A percentile compares a stretch with the other conserved stretches of the same genome.
These are phyloP conservation scores for Myrmecobius fasciatus DNA, from an alignment of 2,113 vertebrate genomes.

Conservation along the genomic window DNA sequence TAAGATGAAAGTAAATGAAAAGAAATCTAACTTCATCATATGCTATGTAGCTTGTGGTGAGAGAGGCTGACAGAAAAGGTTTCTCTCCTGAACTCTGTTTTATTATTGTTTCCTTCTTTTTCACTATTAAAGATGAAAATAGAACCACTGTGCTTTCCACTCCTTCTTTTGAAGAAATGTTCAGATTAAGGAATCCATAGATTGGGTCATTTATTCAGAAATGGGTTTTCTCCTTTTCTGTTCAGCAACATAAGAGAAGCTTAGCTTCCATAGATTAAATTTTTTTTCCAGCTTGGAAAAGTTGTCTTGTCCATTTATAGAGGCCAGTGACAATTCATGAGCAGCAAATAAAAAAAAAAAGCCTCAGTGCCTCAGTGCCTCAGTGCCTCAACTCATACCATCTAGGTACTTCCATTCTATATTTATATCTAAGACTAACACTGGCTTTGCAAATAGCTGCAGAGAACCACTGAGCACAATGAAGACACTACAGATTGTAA, in stretches of 20 bases:
- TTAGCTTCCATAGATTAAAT: neutral
- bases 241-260: accelerated
- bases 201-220: constrained; percentile 14
- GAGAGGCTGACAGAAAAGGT: neutral
- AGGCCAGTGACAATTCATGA: neutral
- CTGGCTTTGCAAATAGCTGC: neutral
- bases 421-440: neutral
- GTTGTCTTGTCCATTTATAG: neutral
- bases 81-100: neutral
- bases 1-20: neutral
- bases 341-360: neutral
- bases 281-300: neutral
- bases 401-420: neutral
- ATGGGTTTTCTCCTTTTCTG: neutral
- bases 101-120: neutral
- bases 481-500: neutral
- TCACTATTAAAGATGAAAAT: neutral
- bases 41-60: neutral
- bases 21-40: neutral
- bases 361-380: neutral
- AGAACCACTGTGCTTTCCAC: neutral
- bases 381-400: neutral
- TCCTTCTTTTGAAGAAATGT: accelerated
- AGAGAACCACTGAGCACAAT: neutral
- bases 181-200: constrained; percentile 1